Evolutionary conservation across 2,888 invertebrate species (phyloP).

Genomic region (Diplazon laetatorius): DNA sequence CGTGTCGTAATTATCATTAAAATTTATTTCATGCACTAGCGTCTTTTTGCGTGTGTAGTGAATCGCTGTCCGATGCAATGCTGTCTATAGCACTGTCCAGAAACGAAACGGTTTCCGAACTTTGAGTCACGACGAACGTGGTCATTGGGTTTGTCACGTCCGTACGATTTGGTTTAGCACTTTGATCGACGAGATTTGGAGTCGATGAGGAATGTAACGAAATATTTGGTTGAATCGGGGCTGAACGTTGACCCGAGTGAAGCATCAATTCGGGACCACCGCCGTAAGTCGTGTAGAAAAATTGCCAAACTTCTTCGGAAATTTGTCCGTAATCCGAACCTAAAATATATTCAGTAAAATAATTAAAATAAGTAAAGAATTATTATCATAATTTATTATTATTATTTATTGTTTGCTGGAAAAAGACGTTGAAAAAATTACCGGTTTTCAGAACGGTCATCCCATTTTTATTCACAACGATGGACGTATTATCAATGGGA

Average conservation of each 20-base stretch:
- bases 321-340: constrained; percentile 90
- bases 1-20: constrained; percentile 9
- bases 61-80: constrained; percentile 76
- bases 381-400: too few relatives aligned
- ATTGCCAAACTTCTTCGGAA: constrained; percentile 93
- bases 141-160: constrained; percentile 73
- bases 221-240: constrained; percentile 75
- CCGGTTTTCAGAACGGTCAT: constrained; percentile 81
- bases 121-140: constrained; percentile 74
- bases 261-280: constrained; percentile 93
- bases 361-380: too few relatives aligned
- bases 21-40: constrained; percentile 61
- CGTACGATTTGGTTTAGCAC: constrained; percentile 73
- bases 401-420: too few relatives aligned
- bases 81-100: constrained; percentile 78
- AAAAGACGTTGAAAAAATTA: too few relatives aligned
- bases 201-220: constrained; percentile 81
- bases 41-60: constrained; percentile 75
- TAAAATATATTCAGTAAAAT: too few relatives aligned
- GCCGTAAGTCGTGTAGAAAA: constrained; percentile 93
- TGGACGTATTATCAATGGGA: constrained; percentile 93
- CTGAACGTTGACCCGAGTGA: constrained; percentile 78
- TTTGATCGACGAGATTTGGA: constrained; percentile 76
- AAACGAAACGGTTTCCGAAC: constrained; percentile 77
- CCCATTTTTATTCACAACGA: constrained; percentile 85